phyloP scores from a whole-genome alignment of 1,140 invertebrate species.

The Sitobion miscanthi region DNA sequence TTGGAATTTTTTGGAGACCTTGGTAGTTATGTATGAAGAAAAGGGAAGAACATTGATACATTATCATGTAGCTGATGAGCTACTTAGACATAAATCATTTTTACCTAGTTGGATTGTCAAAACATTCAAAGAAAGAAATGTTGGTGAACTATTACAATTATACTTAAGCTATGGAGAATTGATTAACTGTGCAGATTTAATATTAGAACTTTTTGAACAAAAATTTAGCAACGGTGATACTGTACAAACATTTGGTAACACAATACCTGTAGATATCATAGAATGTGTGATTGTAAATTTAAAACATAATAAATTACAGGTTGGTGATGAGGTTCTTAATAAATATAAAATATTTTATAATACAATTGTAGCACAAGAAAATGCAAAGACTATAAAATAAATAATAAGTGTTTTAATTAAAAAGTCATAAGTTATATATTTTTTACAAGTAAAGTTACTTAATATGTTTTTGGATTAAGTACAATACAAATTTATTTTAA shows the following conservation, averaged over 20 bases:
- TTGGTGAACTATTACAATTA: slow-evolving; percentile 34
- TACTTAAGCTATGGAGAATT: slow-evolving; percentile 52
- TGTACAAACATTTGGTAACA: neutral
- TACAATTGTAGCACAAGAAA: slow-evolving; percentile 28
- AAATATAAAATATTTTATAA: slow-evolving; percentile 47
- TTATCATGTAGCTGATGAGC: slow-evolving; percentile 47
- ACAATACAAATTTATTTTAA: neutral
- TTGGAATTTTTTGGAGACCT: slow-evolving; percentile 52
- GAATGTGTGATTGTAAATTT: slow-evolving; percentile 42
- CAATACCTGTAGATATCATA: slow-evolving; percentile 44
- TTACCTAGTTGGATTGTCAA: slow-evolving; percentile 49
- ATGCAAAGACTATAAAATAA: neutral
- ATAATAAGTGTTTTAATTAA: neutral
- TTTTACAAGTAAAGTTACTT: neutral
- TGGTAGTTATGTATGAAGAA: slow-evolving; percentile 46
- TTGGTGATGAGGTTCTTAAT: slow-evolving; percentile 33
- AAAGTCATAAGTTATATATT: neutral
- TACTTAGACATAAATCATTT: slow-evolving; percentile 46
- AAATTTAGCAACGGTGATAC: neutral
- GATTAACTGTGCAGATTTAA: slow-evolving; percentile 36
- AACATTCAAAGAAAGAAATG: slow-evolving; percentile 43
- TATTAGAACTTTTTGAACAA: slow-evolving; percentile 42
- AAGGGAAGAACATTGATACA: slow-evolving; percentile 16
- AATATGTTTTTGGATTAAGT: neutral
- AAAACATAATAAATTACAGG: slow-evolving; percentile 42